Evolutionary conservation across 2,888 invertebrate species (phyloP), one percentile per base, ranked within the genome.

Genomic region (Venusia cambrica): DNA sequence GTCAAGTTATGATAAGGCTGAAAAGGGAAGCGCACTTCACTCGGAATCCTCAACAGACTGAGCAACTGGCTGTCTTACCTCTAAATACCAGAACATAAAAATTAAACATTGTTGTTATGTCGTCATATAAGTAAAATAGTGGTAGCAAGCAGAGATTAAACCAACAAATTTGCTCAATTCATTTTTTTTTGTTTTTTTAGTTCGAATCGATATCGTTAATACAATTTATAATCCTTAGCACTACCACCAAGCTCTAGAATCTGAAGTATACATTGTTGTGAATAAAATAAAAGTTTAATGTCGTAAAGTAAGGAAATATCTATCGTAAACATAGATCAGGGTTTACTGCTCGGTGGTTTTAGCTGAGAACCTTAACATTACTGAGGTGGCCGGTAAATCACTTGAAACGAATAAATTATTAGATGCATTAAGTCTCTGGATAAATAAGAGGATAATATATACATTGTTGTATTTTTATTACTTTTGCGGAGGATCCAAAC

Each of bases 381-480:
- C 66, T 57, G 60, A 73, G 74, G 77, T 74, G 61, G 71, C 53
- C 65, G 55, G 63, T 80, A 78, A 78, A 78, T 81, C 78, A 76
- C 68, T 56, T 45, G 62, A 69, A 69, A 72, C 66, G 58, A 72
- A 75, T 78, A 79, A 75, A 76, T 72, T 76, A 75, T 72, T 68
- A 62, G 64, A 65, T 60, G 52, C 70, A 70, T 78, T 72, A 73
- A 74, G 52, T 58, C 51, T 45, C 34, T 49, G 52, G 65, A 64
- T 73, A 72, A 69, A 71, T 72, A 68, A 50, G 44, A 60, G 51
- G 60, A 54, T 62, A 63, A 62, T 72, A 73, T 73, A 72, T 65
- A 74, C 73, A 70, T 54, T 58, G 70, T 72, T 50, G 45, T 43
- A 45, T 40, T 53, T 51, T 47, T 50, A 58, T 57, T 54, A 32